These are phyloP conservation scores for Anser brachyrhynchus DNA, from an alignment of 2,113 vertebrate species.

Conservation along the genomic window DNA sequence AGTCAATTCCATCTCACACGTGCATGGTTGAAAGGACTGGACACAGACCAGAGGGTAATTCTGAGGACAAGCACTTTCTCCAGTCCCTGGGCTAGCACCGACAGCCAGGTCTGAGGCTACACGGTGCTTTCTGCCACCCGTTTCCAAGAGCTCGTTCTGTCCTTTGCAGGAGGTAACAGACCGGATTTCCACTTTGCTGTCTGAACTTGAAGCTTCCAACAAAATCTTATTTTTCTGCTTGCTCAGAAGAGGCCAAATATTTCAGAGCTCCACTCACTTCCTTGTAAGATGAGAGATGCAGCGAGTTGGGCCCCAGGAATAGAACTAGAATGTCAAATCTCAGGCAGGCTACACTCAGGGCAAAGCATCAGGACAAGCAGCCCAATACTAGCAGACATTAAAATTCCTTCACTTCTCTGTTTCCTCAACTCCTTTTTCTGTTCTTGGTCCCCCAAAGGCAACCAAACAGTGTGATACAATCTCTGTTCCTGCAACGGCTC, in stretches of 20 bases:
- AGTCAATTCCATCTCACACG: background rate
- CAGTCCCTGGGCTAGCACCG: background rate
- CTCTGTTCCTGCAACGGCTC: background rate
- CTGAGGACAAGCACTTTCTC: background rate
- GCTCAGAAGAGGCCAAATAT: background rate
- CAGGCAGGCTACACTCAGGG: background rate
- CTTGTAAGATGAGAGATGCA: background rate
- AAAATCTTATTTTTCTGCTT: background rate
- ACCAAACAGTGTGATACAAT: background rate
- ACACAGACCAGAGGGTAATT: background rate
- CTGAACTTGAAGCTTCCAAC: background rate
- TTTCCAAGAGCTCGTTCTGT: background rate
- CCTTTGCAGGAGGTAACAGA: background rate
- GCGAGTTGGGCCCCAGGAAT: background rate
- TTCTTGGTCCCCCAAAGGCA: background rate
- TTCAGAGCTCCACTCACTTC: background rate
- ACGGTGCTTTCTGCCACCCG: background rate
- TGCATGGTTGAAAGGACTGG: background rate
- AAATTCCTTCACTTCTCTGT: background rate
- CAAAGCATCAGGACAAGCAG: background rate
- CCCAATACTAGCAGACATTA: background rate
- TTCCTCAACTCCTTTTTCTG: background rate
- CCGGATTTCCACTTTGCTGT: background rate
- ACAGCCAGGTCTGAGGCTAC: background rate
- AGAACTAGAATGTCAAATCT: background rate